Conservation (phyloP, 2,888 invertebrate genomes). For the Scaeva pyrastri region DNA sequence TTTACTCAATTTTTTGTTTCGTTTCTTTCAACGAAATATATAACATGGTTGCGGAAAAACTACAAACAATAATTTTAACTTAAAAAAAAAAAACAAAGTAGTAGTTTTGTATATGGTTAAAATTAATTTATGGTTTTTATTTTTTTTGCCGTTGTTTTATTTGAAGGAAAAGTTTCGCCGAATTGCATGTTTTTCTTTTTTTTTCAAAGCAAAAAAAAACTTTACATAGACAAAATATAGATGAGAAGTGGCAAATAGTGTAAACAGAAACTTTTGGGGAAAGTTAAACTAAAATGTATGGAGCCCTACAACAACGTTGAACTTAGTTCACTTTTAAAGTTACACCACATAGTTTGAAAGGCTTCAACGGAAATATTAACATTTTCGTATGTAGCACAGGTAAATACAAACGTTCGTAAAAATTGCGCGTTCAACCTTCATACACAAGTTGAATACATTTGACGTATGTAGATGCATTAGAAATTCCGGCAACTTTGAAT, state of each 20-base stretch:
- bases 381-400: too few relatives aligned
- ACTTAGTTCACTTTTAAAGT: not conserved
- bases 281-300: conserved; percentile 16
- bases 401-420: too few relatives aligned
- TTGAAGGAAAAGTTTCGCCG: conserved; percentile 2
- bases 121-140: conserved; percentile 10
- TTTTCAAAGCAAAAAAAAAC: not conserved
- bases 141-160: not conserved
- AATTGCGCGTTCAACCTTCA: too few relatives aligned
- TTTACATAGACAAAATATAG: not conserved
- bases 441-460: too few relatives aligned
- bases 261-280: not conserved
- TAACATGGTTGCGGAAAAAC: not conserved
- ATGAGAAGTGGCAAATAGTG: conserved; percentile 1
- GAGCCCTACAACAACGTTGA: not conserved
- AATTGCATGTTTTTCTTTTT: not conserved
- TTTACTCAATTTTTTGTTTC: not conserved
- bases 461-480: too few relatives aligned
- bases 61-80: conserved; percentile 11
- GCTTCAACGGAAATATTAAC: too few relatives aligned
- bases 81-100: not conserved
- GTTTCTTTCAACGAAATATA: not conserved
- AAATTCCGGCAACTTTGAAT: too few relatives aligned
- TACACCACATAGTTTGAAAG: too few relatives aligned
- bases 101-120: not conserved